A percentile compares a stretch with the other conserved stretches of the same genome.
These are phyloP conservation scores for Atrina japonica DNA, from an alignment of 2,888 invertebrate species.

Conservation along the genomic window DNA sequence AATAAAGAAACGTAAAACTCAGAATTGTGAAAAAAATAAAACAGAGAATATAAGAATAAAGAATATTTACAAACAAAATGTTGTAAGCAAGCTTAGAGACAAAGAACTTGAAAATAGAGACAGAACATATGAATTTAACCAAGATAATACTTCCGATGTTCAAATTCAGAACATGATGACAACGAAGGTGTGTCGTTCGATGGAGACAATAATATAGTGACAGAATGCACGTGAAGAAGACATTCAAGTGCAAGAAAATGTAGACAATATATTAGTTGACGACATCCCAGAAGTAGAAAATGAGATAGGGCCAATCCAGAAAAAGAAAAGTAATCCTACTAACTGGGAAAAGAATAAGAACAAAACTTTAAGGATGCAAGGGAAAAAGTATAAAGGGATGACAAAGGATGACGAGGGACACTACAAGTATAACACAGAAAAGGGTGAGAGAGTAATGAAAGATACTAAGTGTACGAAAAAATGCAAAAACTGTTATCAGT, in stretches of 20 bases:
- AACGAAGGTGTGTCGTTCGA: neutral
- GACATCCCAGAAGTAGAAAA: neutral
- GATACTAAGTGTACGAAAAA: conserved; percentile 11
- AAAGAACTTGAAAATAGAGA: conserved; percentile 2
- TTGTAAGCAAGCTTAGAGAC: too few relatives aligned
- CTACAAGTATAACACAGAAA: neutral
- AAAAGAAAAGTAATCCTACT: neutral
- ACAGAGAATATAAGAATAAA: too few relatives aligned
- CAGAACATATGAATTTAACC: too few relatives aligned
- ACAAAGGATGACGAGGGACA: neutral
- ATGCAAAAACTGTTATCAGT: conserved; percentile 8
- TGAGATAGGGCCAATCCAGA: neutral
- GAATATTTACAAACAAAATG: too few relatives aligned
- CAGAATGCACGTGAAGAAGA: neutral
- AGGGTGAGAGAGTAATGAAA: neutral
- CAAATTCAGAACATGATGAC: neutral
- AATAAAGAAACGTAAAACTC: too few relatives aligned
- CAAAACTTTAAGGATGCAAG: conserved; percentile 11
- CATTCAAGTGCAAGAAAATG: neutral
- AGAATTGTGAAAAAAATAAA: too few relatives aligned
- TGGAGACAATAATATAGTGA: neutral
- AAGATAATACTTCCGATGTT: neutral
- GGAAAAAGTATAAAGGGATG: conserved; percentile 11
- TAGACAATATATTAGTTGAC: conserved; percentile 3
- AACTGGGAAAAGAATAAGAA: conserved; percentile 12